Evolutionary conservation across 2,797 vertebrate genomes (phyloP).

Genomic region (Siniperca undulata): DNA sequence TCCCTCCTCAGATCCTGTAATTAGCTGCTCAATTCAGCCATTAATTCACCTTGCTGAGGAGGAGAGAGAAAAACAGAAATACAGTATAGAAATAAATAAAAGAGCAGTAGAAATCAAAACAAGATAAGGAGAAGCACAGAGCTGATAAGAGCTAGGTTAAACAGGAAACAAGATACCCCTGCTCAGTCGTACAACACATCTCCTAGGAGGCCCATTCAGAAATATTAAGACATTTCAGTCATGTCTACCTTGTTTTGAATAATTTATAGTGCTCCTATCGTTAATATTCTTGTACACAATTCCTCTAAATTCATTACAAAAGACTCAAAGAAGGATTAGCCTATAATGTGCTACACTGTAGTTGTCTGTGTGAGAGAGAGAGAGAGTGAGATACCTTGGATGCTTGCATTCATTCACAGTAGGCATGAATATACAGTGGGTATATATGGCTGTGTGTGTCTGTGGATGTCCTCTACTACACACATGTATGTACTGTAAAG

Average conservation of each 20-base stretch:
- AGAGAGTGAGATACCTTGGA: background rate
- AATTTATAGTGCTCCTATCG: conserved; percentile 17
- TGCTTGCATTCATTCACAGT: background rate
- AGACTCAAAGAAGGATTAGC: background rate
- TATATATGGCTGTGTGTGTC: background rate
- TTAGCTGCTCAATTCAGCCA: conserved; percentile 36
- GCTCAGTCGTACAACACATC: background rate
- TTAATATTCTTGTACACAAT: background rate
- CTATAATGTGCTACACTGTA: background rate
- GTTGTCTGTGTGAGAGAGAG: background rate
- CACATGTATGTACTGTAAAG: background rate
- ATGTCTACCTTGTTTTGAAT: conserved; percentile 40
- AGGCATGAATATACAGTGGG: background rate
- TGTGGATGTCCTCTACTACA: background rate
- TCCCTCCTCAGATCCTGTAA: conserved; percentile 35
- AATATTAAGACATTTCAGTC: conserved; percentile 36
- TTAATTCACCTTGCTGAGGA: conserved; percentile 26
- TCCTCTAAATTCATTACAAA: conserved; percentile 21
- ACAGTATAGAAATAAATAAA: background rate
- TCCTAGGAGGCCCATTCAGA: conserved; percentile 22
- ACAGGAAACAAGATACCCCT: conserved; percentile 16
- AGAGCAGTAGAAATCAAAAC: conserved; percentile 25
- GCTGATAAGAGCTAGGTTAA: conserved; percentile 18
- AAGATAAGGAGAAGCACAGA: conserved; percentile 5
- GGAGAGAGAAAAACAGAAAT: background rate